Evolutionary conservation across 1,140 invertebrate genomes (phyloP), one percentile per base, ranked within the genome.

Genomic region (Drosophila persimilis): DNA sequence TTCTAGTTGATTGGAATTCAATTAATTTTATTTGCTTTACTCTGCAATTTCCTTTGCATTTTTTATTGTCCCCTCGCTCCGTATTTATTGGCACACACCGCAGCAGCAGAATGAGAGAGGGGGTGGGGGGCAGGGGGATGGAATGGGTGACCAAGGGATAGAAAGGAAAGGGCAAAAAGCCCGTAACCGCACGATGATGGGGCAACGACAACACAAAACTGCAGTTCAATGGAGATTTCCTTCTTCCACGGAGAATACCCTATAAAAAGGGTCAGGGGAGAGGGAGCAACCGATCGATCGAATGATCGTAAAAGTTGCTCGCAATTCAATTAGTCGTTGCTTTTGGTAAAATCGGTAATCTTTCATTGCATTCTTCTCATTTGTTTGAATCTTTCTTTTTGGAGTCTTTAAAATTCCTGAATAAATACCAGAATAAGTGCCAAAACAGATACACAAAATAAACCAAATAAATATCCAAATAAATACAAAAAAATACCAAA

Each of bases 21-120:
- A 90, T 90, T 90, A 90, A 88, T 90, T 90, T 88, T 90, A 90
- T 90, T 90, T 90, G 86, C 80, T 90, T 89, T 89, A 80, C 80
- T 74, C 85, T 83, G 83, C 83, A 86, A 86, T 86, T 86, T 86
- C 83, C 74, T 79, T 88, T 73, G 84, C 74, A 86, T 86, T 85
- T 86, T 85, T 86, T 86, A 88, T 86, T 88, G 85, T 86, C 77
- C 72, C 35, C 35, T 39, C 11, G 35, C 35, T 39, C 70, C 64
- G 67, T 80, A 80, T 80, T 80, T 80, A 80, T 80, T 83, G 78
- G 72, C 77, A 69, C 72, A 84, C 72, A 80, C 35, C 76, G 59
- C 73, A 74, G 54, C 61, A 63, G 51, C 64, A 29, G 67, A 47
- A 60, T 53, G 46, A 66, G 29, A 15, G 39, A 44, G 39, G 48